Percentiles rank a stretch among this genome's conserved stretches.
Evolutionary conservation across 2,113 vertebrate species (phyloP).

Genomic region (Macroglossus sobrinus): DNA sequence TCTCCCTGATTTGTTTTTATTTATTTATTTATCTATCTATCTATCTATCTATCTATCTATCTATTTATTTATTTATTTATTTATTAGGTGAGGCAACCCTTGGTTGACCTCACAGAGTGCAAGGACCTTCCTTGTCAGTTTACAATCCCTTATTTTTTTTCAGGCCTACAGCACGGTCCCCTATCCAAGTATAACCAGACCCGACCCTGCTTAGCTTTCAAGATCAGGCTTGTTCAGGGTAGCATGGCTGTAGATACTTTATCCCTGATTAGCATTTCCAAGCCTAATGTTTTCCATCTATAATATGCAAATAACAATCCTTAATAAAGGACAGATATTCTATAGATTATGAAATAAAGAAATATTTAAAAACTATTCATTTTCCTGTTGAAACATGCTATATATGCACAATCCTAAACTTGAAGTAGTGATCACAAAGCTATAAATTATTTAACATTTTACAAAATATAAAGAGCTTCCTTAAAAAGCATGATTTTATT

Average conservation of each 20-base stretch:
- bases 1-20: background rate
- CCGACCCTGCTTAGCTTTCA: too few species aligned
- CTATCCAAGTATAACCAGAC: too few species aligned
- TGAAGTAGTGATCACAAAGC: background rate
- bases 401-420: background rate
- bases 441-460: constrained; percentile 8
- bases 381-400: background rate
- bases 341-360: background rate
- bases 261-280: background rate
- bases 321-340: background rate
- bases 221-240: too few species aligned
- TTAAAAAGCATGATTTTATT: constrained; percentile 19
- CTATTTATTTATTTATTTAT: too few species aligned
- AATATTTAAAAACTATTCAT: background rate
- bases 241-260: too few species aligned
- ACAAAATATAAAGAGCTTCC: background rate
- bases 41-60: too few species aligned
- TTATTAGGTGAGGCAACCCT: too few species aligned
- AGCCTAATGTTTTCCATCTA: background rate
- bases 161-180: too few species aligned
- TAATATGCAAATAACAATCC: background rate
- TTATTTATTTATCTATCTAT: too few species aligned
- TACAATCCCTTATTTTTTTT: too few species aligned
- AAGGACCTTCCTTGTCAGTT: too few species aligned
- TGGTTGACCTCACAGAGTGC: too few species aligned